Evolutionary conservation across 35 echinoderm and acorn worm genomes (phyloP), one percentile per base, ranked within the genome.

Genomic region (Strongylocentrotus purpuratus): DNA sequence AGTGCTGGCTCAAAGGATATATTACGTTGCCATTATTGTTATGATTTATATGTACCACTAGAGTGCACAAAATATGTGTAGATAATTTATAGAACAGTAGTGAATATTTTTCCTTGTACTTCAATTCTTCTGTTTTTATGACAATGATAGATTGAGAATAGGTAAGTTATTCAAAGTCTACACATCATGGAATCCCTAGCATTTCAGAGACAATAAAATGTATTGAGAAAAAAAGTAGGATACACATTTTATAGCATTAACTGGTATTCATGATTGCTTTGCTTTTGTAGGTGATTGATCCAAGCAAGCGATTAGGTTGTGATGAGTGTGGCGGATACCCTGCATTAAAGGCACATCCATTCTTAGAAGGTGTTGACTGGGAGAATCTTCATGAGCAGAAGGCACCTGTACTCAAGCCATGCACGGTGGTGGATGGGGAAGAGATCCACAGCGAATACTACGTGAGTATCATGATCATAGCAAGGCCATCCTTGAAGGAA

Each of bases 361-460:
- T 99, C 95, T 98, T 99, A 92, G 95, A 98, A 20, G 97, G 96
- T 48, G 96, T 98, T 28, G 94, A 97, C 17, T 99, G 98, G 98
- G 95, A 94, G 6, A 99, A 97, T 65, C 86, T 99, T 5, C 96
- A 97, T 46, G 94, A 96, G 31, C 95, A 99, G 94, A 99, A 95
- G 71, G 97, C 98, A 6, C 98, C 98, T 5, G 91, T 94, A 0
- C 95, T 99, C 32, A 98, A 97, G 91, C 98, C 98, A 48, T 97
- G 97, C 94, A 99, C 95, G 35, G 95, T 97, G 46, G 95, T 97
- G 41, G 97, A 97, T 94, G 98, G 98, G 5, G 96, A 99, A 94
- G 98, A 98, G 86, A 96, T 99, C 61, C 98, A 97, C 92, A 99
- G 98, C 92, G 94, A 95, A 17, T 98, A 97, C 95, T 96, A 97